Evolutionary conservation across 1,140 invertebrate species (phyloP).

Genomic region (Idris sp.): DNA sequence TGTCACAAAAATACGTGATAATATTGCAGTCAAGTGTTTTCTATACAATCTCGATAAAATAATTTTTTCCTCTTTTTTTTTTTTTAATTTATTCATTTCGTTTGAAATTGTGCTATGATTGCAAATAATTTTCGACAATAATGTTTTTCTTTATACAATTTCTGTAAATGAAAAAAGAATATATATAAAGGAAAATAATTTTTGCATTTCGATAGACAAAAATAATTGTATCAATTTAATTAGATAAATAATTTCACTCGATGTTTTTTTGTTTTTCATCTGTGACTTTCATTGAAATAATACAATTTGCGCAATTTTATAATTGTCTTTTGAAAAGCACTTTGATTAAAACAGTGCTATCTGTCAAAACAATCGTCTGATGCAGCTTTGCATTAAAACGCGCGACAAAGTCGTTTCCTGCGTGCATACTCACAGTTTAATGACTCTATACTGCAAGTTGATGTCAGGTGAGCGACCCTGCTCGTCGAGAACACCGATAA

Average conservation of each 20-base stretch:
- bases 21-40: conserved; percentile 18
- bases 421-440: conserved; percentile 39
- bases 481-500: conserved; percentile 41
- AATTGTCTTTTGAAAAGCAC: conserved; percentile 19
- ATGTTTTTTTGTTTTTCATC: no score
- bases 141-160: no score
- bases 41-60: background rate
- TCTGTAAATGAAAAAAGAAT: no score
- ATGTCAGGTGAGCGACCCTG: conserved; percentile 59
- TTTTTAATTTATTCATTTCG: no score
- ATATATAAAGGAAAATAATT: no score
- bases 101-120: background rate
- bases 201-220: no score
- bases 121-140: background rate
- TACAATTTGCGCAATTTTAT: no score
- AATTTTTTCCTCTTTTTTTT: no score
- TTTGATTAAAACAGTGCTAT: conserved; percentile 32
- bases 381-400: conserved; percentile 26
- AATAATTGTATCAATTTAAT: no score
- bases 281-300: no score
- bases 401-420: conserved; percentile 31
- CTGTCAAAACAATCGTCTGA: conserved; percentile 26
- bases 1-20: conserved; percentile 21
- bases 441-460: conserved; percentile 37
- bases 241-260: no score